Base-by-base conservation (phyloP, 2,888 invertebrate genomes). In the Cryptocheilus praepositus region DNA sequence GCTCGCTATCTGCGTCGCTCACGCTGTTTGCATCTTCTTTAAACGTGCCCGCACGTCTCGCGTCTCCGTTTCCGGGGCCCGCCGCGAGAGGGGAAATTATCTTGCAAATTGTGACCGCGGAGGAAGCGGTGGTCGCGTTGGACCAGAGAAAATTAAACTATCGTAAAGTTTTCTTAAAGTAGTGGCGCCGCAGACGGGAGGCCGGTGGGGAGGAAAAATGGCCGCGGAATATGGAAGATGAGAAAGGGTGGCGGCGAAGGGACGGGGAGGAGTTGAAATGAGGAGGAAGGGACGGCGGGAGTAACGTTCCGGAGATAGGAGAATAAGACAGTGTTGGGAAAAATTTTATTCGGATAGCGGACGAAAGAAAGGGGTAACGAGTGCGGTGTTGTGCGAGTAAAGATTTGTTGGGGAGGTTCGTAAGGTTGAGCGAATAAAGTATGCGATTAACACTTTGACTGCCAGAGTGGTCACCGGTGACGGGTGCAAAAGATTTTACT, bases 81-180 rank as follows among this genome's bases (percentile, higher is more conserved):
- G 7, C 13, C 13, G 11, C 36, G 36, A 36, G 16, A 57, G 18
- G 43, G 28, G 44, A 59, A 59, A 59, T 59, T 59, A 59, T 46
- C 46, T 45, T 44, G 58, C 58, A 59, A 59, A 59, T 59, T 59
- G 58, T 18, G 46, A 46, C 46, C 46, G 46, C 45, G 58, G 25
- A 59, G 58, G 44, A 49, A 59, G 58, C 49, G 7, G 4, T 15
- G 21, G 21, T 16, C 58, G 16, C 44, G 58, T 46, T 49, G 13
- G 49, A 45, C 58, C 49, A 16, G 44, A 21, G 58, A 59, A 59
- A 59, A 59, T 59, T 59, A 59, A 59, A 59, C 46, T 59, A 44
- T 46, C 36, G 58, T 59, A 44, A 59, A 46, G 58, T 59, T 25
- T 25, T 19, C 58, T 59, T 59, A 59, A 44, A 59, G 58, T 59